A percentile compares a stretch with the other conserved stretches of the same genome.
Evolutionary conservation across 2,888 invertebrate genomes (phyloP).

Genomic region (Dromius quadrimaculatus): DNA sequence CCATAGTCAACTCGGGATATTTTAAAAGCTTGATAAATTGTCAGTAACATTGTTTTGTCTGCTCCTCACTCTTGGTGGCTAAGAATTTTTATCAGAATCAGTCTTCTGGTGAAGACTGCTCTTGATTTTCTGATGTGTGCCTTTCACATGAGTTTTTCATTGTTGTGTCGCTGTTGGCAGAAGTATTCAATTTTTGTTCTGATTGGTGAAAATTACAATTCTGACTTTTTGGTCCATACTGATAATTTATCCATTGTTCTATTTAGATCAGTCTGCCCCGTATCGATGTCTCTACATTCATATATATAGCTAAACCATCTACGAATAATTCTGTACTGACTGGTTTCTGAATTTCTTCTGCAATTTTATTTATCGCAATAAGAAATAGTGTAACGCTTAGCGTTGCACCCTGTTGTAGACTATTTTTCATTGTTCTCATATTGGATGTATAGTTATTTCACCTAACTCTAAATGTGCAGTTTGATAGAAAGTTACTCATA

Average conservation of each 20-base stretch:
- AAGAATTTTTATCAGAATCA: not conserved
- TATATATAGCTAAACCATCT: not conserved
- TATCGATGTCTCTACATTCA: not conserved
- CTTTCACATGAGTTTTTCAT: not conserved
- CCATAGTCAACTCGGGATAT: slow-evolving; percentile 3
- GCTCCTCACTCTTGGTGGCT: slow-evolving; percentile 9
- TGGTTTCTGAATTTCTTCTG: not conserved
- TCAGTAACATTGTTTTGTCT: not conserved
- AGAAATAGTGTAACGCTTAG: not conserved
- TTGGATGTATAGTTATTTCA: not conserved
- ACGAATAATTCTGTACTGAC: not conserved
- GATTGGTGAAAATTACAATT: not conserved
- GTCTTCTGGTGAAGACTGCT: not conserved
- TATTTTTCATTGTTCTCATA: not conserved
- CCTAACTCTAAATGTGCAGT: not conserved
- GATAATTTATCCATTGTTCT: not conserved
- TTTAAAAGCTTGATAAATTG: not conserved
- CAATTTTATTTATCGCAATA: not conserved
- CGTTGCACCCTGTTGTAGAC: not conserved
- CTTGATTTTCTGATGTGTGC: not conserved
- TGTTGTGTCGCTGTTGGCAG: not conserved
- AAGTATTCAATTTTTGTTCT: not conserved
- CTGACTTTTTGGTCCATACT: not conserved
- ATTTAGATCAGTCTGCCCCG: not conserved
- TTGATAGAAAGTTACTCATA: not conserved